Percentiles rank a stretch among this genome's conserved stretches.
These are phyloP conservation scores for Scophthalmus maximus DNA, from an alignment of 2,113 vertebrate species.

Conservation along the genomic window DNA sequence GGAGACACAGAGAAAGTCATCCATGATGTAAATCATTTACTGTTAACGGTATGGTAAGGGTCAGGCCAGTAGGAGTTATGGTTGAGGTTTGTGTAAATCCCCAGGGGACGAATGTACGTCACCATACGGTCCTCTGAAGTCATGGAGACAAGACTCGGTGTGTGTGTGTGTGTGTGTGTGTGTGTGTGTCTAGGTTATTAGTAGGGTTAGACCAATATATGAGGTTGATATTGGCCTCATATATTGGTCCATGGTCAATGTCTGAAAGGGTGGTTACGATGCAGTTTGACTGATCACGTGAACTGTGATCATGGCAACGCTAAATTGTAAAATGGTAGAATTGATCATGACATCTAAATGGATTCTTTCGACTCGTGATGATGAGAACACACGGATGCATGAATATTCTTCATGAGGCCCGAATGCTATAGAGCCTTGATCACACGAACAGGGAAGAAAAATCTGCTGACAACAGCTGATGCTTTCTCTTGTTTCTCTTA, in stretches of 20 bases:
- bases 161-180: too few species aligned
- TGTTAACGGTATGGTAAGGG: too few species aligned
- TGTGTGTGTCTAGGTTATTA: slow-evolving; percentile 13
- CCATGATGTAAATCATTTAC: too few species aligned
- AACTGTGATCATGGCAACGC: neutral
- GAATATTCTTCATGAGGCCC: neutral
- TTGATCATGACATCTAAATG: neutral
- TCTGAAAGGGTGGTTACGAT: slow-evolving; percentile 1
- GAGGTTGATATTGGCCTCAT: slow-evolving; percentile 1
- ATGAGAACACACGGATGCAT: neutral
- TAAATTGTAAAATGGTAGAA: neutral
- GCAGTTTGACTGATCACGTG: neutral
- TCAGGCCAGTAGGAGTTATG: too few species aligned
- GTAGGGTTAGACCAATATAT: slow-evolving; percentile 11
- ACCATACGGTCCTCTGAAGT: too few species aligned
- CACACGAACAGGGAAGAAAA: neutral
- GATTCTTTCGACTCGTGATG: neutral
- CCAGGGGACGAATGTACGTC: too few species aligned
- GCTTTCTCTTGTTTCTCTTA: neutral
- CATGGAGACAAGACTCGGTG: too few species aligned
- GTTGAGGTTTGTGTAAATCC: too few species aligned
- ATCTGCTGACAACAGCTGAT: neutral
- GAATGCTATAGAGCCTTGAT: neutral
- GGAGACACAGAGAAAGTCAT: too few species aligned
- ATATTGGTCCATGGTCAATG: neutral